Base-by-base conservation (phyloP, 2,797 vertebrate genomes). In the Gastrophryne carolinensis region DNA sequence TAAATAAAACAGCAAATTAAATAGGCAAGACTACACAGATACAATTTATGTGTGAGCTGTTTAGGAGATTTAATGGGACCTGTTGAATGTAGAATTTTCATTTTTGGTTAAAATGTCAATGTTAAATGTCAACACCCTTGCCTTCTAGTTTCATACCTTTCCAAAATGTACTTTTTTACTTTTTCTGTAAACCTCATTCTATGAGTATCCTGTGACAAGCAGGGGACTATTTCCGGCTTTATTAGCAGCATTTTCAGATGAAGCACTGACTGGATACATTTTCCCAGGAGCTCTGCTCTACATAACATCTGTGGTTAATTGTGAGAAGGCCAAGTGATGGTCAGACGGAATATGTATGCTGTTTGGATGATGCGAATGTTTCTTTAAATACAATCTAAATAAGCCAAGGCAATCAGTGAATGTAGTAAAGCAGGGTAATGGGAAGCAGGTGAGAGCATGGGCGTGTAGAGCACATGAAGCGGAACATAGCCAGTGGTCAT, bases 381-480 rank as follows among this genome's bases (percentile, higher is more conserved):
- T 34, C 44, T 35, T 54, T 15, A 53, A 39, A 49, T 53, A 29
- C 47, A 32, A 77, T 23, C 21, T 41, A 63, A 64, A 64, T 56
- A 64, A 64, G 57, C 39, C 23, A 10, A 64, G 37, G 17, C 29
- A 77, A 62, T 62, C 39, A 61, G 64, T 26, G 17, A 5, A 29
- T 63, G 19, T 47, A 41, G 32, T 35, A 57, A 35, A 50, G 10
- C 12, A 11, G 47, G 37, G 47, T 71, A 71, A 77, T 77, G 37
- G 57, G 60, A 70, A 64, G 37, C 74, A 77, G 74, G 52, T 62
- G 34, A 34, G 35, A 32, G 39, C 39, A 9, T n/a, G 47, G 37
- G 39, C 41, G n/a, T n/a, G 50, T 32, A 57, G 56, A 29, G 29
- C 27, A 30, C 21, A 27, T 8, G 17, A 15, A 47, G n/a, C 58